Evolutionary conservation across 2,888 invertebrate species (phyloP), one percentile per base, ranked within the genome.

Genomic region (Timandra comae): DNA sequence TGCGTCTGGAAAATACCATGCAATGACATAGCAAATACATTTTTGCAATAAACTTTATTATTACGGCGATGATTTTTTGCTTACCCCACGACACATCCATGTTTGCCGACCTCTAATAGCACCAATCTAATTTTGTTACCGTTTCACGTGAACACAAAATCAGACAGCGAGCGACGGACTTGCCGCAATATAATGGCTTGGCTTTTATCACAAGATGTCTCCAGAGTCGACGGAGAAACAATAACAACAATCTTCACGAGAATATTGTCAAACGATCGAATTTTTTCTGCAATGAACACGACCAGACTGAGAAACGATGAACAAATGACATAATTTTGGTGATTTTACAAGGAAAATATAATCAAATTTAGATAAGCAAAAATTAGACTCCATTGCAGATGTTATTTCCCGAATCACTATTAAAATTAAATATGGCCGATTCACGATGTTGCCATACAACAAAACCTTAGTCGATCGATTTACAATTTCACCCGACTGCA

Each of bases 81-180:
- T 70, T 79, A 91, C 91, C 91, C 91, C 91, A 91, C 71, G 90
- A 90, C 75, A 90, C 91, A 54, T 91, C 91, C 91, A 91, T 91
- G 71, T 59, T 81, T 75, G 67, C 61, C 51, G 63, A 65, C 57
- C 52, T 58, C 52, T 65, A 46, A 55, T 67, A 79, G 73, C 79
- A 79, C 76, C 74, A 71, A 74, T 68, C 62, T 63, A 71, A 70
- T 73, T 78, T 70, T 70, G 65, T 63, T 69, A 69, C 67, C 67
- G 67, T 75, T 79, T 78, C 66, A 73, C 75, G 70, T 66, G 75
- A 77, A 74, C 72, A 71, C 75, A 64, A 79, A 75, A 63, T 70
- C 71, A 62, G 67, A 72, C 75, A 70, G 69, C 60, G 53, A 70
- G 69, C 60, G 53, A 58, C 54, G 56, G 63, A 66, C 63, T 69